phyloP scores from a whole-genome alignment of 2,888 invertebrate species.

The Synanthedon tipuliformis region DNA sequence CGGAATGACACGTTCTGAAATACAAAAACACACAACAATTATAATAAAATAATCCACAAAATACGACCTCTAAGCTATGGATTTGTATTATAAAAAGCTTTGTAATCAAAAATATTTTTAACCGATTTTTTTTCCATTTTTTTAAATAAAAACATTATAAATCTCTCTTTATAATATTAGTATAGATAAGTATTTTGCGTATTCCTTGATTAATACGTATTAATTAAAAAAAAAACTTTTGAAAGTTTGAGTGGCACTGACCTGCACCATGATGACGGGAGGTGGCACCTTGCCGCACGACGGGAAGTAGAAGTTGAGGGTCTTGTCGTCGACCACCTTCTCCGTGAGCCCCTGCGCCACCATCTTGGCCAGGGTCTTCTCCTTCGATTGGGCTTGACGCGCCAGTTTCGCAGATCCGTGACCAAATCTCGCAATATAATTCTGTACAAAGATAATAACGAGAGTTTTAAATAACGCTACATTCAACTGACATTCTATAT shows the following conservation, averaged over 20 bases:
- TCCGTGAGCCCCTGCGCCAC: slow-evolving; percentile 97
- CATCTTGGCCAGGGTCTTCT: slow-evolving; percentile 99
- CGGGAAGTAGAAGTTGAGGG: slow-evolving; percentile 95
- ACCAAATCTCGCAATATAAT: slow-evolving; percentile 98
- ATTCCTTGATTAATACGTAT: not conserved
- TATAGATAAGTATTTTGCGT: too few species aligned
- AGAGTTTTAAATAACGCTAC: too few species aligned
- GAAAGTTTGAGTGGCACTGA: slow-evolving; percentile 18
- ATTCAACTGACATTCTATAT: not conserved
- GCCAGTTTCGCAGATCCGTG: slow-evolving; percentile 99
- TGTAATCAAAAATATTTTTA: too few species aligned
- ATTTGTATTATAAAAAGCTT: too few species aligned
- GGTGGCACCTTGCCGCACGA: slow-evolving; percentile 96
- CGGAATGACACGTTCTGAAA: slow-evolving; percentile 92
- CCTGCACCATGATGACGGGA: slow-evolving; percentile 99
- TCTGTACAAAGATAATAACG: slow-evolving; percentile 61
- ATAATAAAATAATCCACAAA: too few species aligned
- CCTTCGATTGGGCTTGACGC: slow-evolving; percentile 98
- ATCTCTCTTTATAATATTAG: too few species aligned
- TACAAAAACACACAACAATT: not conserved
- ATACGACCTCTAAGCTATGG: not conserved
- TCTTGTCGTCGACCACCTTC: slow-evolving; percentile 91
- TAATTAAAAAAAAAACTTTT: not conserved
- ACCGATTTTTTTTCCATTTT: too few species aligned
- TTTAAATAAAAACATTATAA: too few species aligned